phyloP scores from a whole-genome alignment of 2,113 vertebrate species.

The Pionites leucogaster region DNA sequence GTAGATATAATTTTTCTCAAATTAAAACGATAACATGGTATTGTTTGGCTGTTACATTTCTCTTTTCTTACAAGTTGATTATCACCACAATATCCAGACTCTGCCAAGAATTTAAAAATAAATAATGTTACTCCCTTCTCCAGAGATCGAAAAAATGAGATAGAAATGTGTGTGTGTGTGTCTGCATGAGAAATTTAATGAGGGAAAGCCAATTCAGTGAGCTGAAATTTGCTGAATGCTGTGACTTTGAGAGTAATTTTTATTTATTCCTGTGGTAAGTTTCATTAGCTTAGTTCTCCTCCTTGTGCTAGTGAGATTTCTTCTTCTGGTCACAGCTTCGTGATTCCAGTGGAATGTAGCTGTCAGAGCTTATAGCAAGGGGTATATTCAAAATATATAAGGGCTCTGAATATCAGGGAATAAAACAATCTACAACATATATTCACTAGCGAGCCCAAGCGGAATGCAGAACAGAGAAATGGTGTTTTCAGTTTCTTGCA shows the following conservation, averaged over 20 bases:
- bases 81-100: background rate
- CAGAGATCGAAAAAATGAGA: background rate
- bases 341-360: slow-evolving; percentile 58
- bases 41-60: background rate
- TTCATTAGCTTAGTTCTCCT: slow-evolving; percentile 20
- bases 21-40: background rate
- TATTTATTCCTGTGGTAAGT: slow-evolving; percentile 53
- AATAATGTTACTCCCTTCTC: background rate
- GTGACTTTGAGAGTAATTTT: slow-evolving; percentile 7
- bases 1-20: background rate
- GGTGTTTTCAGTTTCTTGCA: background rate
- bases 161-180: background rate
- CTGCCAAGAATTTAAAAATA: background rate
- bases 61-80: background rate
- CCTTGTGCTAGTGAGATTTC: slow-evolving; percentile 34
- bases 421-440: slow-evolving; percentile 42
- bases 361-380: slow-evolving; percentile 58
- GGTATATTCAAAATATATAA: slow-evolving; percentile 57
- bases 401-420: slow-evolving; percentile 20
- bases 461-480: slow-evolving; percentile 39
- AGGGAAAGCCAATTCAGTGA: background rate
- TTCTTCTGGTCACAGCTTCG: slow-evolving; percentile 46
- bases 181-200: slow-evolving; percentile 3
- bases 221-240: slow-evolving; percentile 15
- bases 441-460: slow-evolving; percentile 12